Evolutionary conservation across 64 coral and sea anemone genomes (phyloP).

Genomic region (Montipora sp.): DNA sequence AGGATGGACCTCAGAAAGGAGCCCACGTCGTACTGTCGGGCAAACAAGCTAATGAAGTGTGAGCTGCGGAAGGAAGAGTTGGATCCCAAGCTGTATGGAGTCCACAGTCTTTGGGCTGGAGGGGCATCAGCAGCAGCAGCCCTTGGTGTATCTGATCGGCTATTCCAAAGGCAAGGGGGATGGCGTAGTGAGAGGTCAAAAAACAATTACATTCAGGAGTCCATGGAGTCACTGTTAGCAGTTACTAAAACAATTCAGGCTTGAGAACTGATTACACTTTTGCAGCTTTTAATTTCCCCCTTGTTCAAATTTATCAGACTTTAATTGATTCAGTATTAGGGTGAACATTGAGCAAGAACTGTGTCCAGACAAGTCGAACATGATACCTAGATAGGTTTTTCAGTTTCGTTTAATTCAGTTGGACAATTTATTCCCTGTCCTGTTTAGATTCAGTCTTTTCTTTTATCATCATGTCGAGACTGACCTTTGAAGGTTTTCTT

Average conservation of each 20-base stretch:
- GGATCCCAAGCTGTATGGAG: conserved; percentile 13
- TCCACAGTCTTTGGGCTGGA: conserved; percentile 39
- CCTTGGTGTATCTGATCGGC: not conserved
- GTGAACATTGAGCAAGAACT: no score
- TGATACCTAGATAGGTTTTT: no score
- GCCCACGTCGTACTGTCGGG: not conserved
- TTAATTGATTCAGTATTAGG: no score
- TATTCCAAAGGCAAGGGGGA: not conserved
- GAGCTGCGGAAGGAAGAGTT: conserved; percentile 20
- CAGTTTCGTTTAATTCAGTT: no score
- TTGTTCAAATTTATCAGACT: no score
- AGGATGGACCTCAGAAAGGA: not conserved
- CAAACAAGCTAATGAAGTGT: conserved; percentile 3
- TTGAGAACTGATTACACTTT: not conserved
- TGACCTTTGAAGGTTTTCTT: not conserved
- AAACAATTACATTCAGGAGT: not conserved
- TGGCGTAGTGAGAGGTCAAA: not conserved
- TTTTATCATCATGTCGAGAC: no score
- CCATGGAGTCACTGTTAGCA: not conserved
- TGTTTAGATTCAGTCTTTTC: no score
- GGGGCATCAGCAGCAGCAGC: not conserved
- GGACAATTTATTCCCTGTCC: no score
- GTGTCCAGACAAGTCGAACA: no score
- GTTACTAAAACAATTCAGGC: not conserved
- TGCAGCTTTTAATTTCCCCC: no score